Conservation (phyloP, 2,113 vertebrate genomes). For the Proterorhinus semilunaris region DNA sequence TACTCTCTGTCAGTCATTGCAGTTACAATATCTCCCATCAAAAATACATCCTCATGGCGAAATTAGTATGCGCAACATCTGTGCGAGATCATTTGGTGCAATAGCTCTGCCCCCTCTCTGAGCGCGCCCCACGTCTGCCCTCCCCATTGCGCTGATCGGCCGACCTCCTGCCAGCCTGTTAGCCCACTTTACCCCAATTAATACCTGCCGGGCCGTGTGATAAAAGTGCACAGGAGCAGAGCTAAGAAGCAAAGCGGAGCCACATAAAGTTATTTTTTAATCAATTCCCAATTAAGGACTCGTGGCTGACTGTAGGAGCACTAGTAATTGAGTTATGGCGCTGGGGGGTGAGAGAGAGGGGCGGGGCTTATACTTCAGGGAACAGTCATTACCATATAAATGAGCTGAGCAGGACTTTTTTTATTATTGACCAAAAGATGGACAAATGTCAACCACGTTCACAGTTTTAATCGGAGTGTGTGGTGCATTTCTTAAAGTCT, state of each 20-base stretch:
- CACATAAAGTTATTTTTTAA: conserved; percentile 57
- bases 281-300: conserved; percentile 69
- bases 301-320: conserved; percentile 32
- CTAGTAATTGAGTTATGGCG: conserved; percentile 61
- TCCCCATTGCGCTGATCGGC: conserved; percentile 23
- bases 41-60: neutral
- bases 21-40: no score
- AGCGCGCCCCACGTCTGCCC: neutral
- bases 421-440: conserved; percentile 49
- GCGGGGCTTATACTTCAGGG: conserved; percentile 43
- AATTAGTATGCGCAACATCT: neutral
- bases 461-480: neutral
- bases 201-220: conserved; percentile 45
- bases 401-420: conserved; percentile 49
- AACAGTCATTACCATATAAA: conserved; percentile 73
- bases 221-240: conserved; percentile 44
- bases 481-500: conserved; percentile 26
- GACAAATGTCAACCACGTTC: conserved; percentile 48
- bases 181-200: conserved; percentile 40
- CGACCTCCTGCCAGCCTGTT: conserved; percentile 30
- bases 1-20: no score
- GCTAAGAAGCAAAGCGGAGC: conserved; percentile 40
- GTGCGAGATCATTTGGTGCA: neutral
- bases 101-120: conserved; percentile 16
- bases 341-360: conserved; percentile 29